Conservation (phyloP, 2,113 vertebrate genomes). For the Meles meles region DNA sequence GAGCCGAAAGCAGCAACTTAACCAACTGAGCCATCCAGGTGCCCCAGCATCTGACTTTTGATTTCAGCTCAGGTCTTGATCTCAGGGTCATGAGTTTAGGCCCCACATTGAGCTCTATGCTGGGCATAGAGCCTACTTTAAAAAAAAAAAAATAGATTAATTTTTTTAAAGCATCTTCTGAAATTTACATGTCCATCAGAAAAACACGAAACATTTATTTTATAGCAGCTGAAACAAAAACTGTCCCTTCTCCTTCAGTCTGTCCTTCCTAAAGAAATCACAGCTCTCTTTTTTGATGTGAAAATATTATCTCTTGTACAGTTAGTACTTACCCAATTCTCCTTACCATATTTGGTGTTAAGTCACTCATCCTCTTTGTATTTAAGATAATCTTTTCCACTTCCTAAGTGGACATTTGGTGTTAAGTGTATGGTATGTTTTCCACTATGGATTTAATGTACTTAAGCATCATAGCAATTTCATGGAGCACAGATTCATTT, state of each 20-base stretch:
- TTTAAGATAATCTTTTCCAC: neutral
- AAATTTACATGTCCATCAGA: neutral
- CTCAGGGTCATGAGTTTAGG: neutral
- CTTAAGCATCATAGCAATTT: neutral
- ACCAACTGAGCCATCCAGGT: too few relatives aligned
- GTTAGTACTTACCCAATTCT: neutral
- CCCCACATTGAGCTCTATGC: neutral
- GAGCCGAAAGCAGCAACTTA: too few relatives aligned
- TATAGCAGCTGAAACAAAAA: neutral
- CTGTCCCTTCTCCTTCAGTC: neutral
- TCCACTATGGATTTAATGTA: neutral
- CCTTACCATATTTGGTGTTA: neutral
- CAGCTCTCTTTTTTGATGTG: neutral
- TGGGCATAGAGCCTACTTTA: neutral
- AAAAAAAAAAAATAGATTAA: neutral
- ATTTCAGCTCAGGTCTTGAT: neutral
- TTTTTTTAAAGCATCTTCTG: neutral
- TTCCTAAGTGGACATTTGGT: neutral
- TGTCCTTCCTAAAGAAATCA: neutral
- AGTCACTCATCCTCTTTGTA: neutral
- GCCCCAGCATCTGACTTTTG: neutral
- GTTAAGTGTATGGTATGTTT: neutral
- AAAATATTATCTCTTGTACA: neutral
- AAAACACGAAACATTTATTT: neutral
- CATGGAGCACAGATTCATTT: neutral